Conservation (phyloP, 2,797 vertebrate species). For the Gambelia wislizenii region DNA sequence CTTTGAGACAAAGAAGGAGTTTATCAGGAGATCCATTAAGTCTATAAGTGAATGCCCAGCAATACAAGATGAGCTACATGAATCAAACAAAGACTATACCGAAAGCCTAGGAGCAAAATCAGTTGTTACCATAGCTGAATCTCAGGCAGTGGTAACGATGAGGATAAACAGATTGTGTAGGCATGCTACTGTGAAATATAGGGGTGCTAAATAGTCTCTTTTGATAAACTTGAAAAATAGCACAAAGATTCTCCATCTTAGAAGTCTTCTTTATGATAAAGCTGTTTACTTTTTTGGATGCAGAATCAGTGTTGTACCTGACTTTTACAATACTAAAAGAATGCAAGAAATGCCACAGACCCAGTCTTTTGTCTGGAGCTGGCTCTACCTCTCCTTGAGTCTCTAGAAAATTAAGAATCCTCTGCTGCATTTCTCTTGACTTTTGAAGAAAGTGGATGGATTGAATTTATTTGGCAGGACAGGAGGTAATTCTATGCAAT, state of each 20-base stretch:
- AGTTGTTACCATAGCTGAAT: not conserved
- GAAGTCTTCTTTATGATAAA: not conserved
- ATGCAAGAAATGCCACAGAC: not conserved
- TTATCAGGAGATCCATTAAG: not conserved
- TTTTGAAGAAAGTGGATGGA: not conserved
- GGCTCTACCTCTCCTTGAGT: not conserved
- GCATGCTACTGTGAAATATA: not conserved
- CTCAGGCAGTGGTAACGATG: not conserved
- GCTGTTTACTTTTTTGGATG: not conserved
- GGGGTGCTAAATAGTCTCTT: not conserved
- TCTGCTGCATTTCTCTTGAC: not conserved
- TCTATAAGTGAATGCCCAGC: not conserved
- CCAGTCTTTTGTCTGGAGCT: not conserved
- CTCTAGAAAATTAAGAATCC: not conserved
- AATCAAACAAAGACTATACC: not conserved
- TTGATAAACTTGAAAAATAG: not conserved
- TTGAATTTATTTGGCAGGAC: not conserved
- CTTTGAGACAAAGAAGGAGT: not conserved
- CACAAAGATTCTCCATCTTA: not conserved
- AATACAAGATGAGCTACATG: not conserved
- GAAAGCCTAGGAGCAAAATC: not conserved
- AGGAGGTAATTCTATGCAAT: not conserved
- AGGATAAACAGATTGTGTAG: not conserved
- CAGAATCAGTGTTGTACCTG: not conserved
- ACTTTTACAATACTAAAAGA: not conserved